Percentiles rank a stretch among this genome's conserved stretches.
These are phyloP conservation scores for Thunnus albacares DNA, from an alignment of 2,797 vertebrate genomes.

Conservation along the genomic window DNA sequence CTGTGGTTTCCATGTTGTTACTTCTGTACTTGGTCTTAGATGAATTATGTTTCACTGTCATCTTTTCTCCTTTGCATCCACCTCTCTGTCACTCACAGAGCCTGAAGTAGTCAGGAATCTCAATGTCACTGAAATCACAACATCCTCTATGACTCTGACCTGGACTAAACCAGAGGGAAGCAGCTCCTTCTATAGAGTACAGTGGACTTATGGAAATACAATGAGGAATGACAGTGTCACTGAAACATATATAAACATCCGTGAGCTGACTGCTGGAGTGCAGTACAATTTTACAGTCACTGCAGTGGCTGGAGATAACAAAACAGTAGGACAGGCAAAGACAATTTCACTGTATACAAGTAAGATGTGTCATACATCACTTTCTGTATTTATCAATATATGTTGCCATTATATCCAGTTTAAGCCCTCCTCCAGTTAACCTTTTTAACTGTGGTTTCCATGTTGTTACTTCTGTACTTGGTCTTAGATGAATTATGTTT, in stretches of 20 bases:
- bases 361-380: constrained; percentile 22
- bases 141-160: constrained; percentile 36
- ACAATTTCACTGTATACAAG: constrained; percentile 35
- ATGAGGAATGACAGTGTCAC: too few species aligned
- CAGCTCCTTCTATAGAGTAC: constrained; percentile 40
- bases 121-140: neutral
- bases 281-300: constrained; percentile 26
- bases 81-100: constrained; percentile 17
- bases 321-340: neutral
- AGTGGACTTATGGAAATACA: constrained; percentile 13
- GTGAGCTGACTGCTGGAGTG: constrained; percentile 29
- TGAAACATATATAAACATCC: too few species aligned
- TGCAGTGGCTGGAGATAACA: constrained; percentile 41
- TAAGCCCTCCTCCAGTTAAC: neutral
- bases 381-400: neutral
- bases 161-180: constrained; percentile 58
- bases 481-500: too few species aligned
- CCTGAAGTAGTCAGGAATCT: constrained; percentile 33
- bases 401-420: too few species aligned
- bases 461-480: too few species aligned
- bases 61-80: neutral
- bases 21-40: too few species aligned
- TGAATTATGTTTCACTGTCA: too few species aligned
- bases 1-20: too few species aligned
- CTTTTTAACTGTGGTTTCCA: too few species aligned